Conservation (phyloP, 1,140 invertebrate species). For the Leptestheria dahalacensis region DNA sequence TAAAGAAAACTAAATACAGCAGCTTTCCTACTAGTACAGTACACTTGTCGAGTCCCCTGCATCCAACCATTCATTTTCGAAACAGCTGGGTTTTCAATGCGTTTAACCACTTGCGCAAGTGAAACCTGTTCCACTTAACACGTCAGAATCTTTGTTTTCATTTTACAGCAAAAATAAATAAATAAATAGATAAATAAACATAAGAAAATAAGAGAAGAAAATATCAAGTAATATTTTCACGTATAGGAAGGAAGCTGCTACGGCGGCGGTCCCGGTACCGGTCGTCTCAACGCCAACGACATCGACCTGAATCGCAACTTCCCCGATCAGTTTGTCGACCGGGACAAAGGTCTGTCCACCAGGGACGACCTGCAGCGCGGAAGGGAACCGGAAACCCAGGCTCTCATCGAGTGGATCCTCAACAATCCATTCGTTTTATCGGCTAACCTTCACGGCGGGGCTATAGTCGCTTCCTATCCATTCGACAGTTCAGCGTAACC, state of each 20-base stretch:
- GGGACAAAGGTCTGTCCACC: slow-evolving; percentile 18
- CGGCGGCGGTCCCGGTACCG: slow-evolving; percentile 43
- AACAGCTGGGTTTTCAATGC: too few species aligned
- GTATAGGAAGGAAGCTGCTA: slow-evolving; percentile 60
- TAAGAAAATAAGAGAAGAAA: too few species aligned
- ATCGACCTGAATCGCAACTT: slow-evolving; percentile 79
- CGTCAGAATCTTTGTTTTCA: too few species aligned
- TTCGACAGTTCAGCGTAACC: slow-evolving; percentile 59
- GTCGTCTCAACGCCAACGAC: slow-evolving; percentile 59
- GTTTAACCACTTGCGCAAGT: too few species aligned
- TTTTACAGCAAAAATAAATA: too few species aligned
- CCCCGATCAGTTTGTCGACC: slow-evolving; percentile 58
- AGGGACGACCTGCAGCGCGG: slow-evolving; percentile 25
- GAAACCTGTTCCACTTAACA: too few species aligned
- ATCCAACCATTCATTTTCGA: too few species aligned
- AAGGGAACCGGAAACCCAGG: slow-evolving; percentile 76
- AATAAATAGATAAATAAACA: too few species aligned
- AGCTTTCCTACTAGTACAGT: too few species aligned
- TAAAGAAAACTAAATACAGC: too few species aligned
- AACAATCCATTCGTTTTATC: slow-evolving; percentile 76
- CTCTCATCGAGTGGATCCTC: slow-evolving; percentile 77
- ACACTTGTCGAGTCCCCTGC: too few species aligned
- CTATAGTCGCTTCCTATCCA: slow-evolving; percentile 80
- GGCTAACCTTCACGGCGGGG: slow-evolving; percentile 80
- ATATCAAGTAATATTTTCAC: too few species aligned